Conservation (phyloP, 2,888 invertebrate species). For the Hartigia nigra region DNA sequence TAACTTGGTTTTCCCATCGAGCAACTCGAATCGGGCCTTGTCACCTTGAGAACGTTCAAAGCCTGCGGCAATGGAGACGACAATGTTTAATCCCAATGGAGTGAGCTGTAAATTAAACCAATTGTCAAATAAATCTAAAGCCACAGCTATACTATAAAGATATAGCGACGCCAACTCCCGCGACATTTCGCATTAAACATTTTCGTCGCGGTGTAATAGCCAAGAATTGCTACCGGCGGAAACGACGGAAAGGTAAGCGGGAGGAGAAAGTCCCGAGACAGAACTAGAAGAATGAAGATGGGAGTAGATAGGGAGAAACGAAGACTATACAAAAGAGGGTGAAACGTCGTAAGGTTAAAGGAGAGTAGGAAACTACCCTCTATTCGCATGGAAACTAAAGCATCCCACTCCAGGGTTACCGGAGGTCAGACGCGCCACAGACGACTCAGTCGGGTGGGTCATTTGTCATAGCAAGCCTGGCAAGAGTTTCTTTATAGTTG, state of each 20-base stretch:
- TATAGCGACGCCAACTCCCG: background rate
- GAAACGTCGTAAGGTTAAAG: background rate
- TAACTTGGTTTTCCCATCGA: background rate
- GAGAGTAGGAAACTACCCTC: background rate
- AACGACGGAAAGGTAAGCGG: background rate
- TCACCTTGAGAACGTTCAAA: background rate
- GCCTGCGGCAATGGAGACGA: background rate
- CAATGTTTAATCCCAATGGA: background rate
- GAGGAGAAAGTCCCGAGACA: background rate
- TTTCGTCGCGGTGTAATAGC: background rate
- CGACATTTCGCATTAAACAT: background rate
- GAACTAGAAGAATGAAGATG: background rate
- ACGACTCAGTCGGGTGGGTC: conserved; percentile 16
- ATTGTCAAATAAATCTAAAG: conserved; percentile 25
- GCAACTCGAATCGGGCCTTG: background rate
- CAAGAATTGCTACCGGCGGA: background rate
- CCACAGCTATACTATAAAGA: background rate
- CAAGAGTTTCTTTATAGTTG: conserved; percentile 30
- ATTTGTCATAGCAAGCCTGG: conserved; percentile 47
- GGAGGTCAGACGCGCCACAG: conserved; percentile 28
- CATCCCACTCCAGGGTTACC: background rate
- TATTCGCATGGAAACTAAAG: background rate
- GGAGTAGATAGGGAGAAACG: background rate
- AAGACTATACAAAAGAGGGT: background rate
- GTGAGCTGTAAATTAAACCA: conserved; percentile 36